Conservation (phyloP, 2,797 vertebrate species). For the Hemibagrus guttatus region DNA sequence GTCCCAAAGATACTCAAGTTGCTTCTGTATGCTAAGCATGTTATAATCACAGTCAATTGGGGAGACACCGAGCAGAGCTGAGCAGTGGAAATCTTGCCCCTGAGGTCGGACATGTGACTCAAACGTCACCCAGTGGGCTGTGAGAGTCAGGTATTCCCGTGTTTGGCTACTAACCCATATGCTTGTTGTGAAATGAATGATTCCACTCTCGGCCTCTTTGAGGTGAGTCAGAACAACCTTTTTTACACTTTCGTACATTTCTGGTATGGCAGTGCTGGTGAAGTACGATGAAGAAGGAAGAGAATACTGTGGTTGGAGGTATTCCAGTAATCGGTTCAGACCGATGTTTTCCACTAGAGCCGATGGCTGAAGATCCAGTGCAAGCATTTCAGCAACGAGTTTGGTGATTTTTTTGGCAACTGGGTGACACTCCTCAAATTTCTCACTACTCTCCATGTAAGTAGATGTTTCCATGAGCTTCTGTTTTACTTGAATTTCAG, state of each 20-base stretch:
- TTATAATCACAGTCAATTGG: constrained; percentile 92
- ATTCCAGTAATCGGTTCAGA: constrained; percentile 90
- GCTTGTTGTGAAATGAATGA: constrained; percentile 94
- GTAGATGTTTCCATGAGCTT: constrained; percentile 77
- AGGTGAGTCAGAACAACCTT: constrained; percentile 88
- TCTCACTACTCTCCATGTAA: constrained; percentile 80
- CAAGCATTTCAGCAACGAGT: constrained; percentile 97
- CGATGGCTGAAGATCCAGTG: constrained; percentile 98
- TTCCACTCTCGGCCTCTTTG: constrained; percentile 90
- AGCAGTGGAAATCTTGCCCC: constrained; percentile 92
- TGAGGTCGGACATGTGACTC: constrained; percentile 85
- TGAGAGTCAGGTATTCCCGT: constrained; percentile 92
- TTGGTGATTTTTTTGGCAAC: constrained; percentile 98
- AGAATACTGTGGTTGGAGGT: constrained; percentile 94
- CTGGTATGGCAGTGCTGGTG: constrained; percentile 94
- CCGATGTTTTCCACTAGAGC: constrained; percentile 92
- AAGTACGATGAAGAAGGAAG: constrained; percentile 91
- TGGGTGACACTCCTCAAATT: constrained; percentile 89
- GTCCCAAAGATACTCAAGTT: constrained; percentile 95
- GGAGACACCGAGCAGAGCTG: constrained; percentile 89
- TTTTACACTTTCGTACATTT: constrained; percentile 93
- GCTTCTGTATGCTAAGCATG: constrained; percentile 88
- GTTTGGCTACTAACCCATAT: constrained; percentile 97
- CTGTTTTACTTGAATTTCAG: constrained; percentile 75
- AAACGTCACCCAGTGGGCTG: constrained; percentile 94